These are phyloP conservation scores for Notiomystis cincta DNA, from an alignment of 2,113 vertebrate genomes.

Conservation along the genomic window DNA sequence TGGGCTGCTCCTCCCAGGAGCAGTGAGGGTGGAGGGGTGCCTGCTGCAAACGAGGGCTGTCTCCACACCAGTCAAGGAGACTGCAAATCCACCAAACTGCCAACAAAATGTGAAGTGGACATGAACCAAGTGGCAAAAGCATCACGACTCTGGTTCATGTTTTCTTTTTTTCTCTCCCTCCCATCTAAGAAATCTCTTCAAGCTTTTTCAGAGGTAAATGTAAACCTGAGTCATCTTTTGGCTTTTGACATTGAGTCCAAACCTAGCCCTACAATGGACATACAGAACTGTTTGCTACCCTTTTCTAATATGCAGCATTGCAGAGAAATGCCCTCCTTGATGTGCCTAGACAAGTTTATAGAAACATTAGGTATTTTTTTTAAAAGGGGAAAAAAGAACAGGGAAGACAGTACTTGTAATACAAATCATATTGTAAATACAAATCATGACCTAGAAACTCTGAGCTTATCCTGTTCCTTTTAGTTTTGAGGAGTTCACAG, in stretches of 20 bases:
- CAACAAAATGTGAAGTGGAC: neutral
- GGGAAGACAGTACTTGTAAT: neutral
- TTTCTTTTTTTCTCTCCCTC: neutral
- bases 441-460: neutral
- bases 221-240: neutral
- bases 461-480: neutral
- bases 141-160: neutral
- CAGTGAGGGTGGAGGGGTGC: accelerated
- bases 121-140: neutral
- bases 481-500: neutral
- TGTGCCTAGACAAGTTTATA: neutral
- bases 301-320: neutral
- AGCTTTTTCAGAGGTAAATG: neutral
- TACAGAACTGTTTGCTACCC: neutral
- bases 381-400: accelerated
- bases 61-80: neutral
- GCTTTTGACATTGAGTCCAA: neutral
- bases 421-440: neutral
- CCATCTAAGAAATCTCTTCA: neutral
- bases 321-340: neutral
- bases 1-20: accelerated
- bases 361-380: neutral
- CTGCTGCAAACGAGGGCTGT: neutral
- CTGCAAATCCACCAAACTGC: neutral
- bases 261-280: neutral